Evolutionary conservation across 2,113 vertebrate species (phyloP), one percentile per base, ranked within the genome.

Genomic region (Anarrhichthys ocellatus): DNA sequence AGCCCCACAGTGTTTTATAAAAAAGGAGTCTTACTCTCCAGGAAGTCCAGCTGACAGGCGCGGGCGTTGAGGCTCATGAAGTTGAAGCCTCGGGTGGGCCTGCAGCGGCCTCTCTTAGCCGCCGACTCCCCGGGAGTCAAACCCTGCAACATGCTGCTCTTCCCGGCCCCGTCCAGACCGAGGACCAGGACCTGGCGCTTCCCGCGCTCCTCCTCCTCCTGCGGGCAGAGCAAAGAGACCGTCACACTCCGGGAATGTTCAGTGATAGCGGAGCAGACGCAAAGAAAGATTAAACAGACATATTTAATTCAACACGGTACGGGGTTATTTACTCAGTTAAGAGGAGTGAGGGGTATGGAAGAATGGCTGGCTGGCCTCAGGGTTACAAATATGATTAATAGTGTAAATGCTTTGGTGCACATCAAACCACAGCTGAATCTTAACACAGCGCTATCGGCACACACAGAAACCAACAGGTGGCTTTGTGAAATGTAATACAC

Each of bases 161-260:
- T 99, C 44, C 97, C 97, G 0, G 96, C 96, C 0, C 97, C 97
- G 0, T 98, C 97, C 92, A 99, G 94, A 14, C 97, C 97, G n/a
- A 98, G 94, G 78, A 97, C 96, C 69, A 99, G 94, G 69, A 98
- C 96, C 92, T 97, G 97, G 1, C 94, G 94, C 82, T 95, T 96
- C 75, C 91, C 93, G 4, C 90, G 87, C 74, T 94, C 94, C 85
- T 92, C 92, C 91, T 95, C 91, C 88, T 94, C 87, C 85, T 93
- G 85, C n/a, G 13, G 58, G 58, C 27, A 36, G 4, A 88, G 5
- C 24, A 18, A n/a, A 81, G 24, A 76, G 14, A 22, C 6, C 22
- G 38, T 50, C 40, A 10, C 8, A 8, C n/a, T 9, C 36, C n/a
- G n/a, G 52, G 58, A 8, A 29, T 50, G 18, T 15, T 56, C 18